These are phyloP conservation scores for Cherax quadricarinatus DNA, from an alignment of 1,140 invertebrate species.

Conservation along the genomic window DNA sequence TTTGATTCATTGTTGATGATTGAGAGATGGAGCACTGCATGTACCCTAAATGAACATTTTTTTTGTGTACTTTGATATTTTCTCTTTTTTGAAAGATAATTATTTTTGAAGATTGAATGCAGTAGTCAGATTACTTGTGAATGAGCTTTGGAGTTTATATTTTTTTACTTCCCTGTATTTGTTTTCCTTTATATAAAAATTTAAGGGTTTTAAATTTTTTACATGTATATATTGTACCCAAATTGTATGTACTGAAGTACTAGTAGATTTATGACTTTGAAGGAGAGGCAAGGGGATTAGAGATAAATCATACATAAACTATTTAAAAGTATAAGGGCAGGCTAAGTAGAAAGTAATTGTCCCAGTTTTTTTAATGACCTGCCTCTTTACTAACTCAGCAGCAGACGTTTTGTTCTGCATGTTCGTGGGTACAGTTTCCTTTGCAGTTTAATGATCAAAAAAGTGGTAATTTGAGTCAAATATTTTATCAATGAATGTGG, in stretches of 20 bases:
- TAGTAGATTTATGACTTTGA: background rate
- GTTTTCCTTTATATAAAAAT: too few species aligned
- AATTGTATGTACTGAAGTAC: background rate
- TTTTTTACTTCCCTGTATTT: too few species aligned
- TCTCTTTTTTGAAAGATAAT: background rate
- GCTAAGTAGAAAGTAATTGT: background rate
- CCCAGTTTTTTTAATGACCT: background rate
- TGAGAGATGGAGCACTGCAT: background rate
- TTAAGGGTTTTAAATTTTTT: too few species aligned
- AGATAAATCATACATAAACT: background rate
- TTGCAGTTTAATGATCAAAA: background rate
- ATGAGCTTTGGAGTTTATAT: background rate
- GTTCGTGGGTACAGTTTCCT: conserved; percentile 6
- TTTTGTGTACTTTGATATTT: background rate
- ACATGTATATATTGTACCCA: background rate
- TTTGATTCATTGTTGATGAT: background rate
- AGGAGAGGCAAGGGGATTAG: background rate
- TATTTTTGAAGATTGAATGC: background rate
- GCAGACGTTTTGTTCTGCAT: background rate
- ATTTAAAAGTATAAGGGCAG: background rate
- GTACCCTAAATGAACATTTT: background rate
- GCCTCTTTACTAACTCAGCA: background rate
- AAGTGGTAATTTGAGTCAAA: background rate
- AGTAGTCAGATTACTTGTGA: background rate
- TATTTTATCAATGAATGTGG: conserved; percentile 47